These are phyloP conservation scores for Sceloporus tristichus DNA, from an alignment of 2,113 vertebrate species.

Conservation along the genomic window DNA sequence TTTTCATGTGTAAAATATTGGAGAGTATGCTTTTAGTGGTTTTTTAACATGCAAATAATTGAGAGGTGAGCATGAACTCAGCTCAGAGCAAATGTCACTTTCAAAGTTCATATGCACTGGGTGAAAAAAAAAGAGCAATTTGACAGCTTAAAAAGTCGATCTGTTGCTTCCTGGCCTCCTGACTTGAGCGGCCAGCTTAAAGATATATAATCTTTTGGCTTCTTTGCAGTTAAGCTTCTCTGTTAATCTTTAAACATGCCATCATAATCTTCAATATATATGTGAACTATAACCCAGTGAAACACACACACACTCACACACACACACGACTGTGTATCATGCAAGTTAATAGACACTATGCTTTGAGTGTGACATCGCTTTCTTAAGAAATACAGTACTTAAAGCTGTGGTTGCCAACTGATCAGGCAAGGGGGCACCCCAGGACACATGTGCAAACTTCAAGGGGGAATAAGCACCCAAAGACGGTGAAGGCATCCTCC, in stretches of 20 bases:
- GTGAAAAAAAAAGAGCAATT: background rate
- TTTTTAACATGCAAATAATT: no score
- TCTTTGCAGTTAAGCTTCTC: fast-evolving
- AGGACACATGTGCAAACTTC: background rate
- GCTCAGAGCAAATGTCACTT: background rate
- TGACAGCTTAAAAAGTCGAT: background rate
- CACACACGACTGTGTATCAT: background rate
- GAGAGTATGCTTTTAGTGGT: no score
- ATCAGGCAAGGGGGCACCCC: background rate
- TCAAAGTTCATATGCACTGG: background rate
- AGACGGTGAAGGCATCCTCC: no score
- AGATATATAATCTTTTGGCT: background rate
- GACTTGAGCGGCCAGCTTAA: background rate
- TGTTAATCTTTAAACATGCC: constrained; percentile 57
- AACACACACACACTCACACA: background rate
- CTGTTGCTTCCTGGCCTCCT: background rate
- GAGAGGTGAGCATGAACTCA: background rate
- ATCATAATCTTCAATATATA: background rate
- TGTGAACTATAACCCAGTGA: background rate
- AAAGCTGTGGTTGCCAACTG: background rate
- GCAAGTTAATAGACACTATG: background rate
- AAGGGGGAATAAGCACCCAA: background rate
- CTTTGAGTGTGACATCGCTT: background rate
- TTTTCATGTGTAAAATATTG: no score
- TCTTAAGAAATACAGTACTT: background rate